These are phyloP conservation scores for Gnathonemus echidnorhynchus DNA, from an alignment of 2,113 vertebrate genomes.

Conservation along the genomic window DNA sequence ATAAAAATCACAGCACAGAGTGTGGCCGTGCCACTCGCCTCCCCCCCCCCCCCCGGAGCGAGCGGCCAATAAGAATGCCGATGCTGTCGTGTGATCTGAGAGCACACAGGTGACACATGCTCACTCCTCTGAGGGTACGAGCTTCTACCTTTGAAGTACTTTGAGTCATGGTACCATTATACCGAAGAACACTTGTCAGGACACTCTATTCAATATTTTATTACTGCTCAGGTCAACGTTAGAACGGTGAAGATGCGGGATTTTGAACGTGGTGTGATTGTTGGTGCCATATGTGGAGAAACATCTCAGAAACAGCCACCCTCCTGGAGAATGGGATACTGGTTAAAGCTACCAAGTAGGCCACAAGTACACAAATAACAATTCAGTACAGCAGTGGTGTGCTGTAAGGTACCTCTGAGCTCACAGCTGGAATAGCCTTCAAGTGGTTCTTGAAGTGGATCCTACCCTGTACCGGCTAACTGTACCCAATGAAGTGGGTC, in stretches of 20 bases:
- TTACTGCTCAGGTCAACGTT: neutral
- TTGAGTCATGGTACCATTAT: neutral
- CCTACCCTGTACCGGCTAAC: neutral
- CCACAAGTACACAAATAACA: neutral
- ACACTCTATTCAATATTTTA: neutral
- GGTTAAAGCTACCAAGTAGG: neutral
- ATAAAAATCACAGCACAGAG: constrained; percentile 87
- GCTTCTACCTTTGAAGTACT: neutral
- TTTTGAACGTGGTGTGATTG: neutral
- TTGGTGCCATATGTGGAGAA: neutral
- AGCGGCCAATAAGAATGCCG: constrained; percentile 66
- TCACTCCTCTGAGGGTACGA: neutral
- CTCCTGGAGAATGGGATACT: neutral
- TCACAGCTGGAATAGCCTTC: neutral
- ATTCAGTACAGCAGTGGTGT: neutral
- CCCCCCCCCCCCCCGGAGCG: constrained; percentile 73
- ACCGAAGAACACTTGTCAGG: neutral
- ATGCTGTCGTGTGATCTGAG: constrained; percentile 50
- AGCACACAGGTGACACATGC: neutral
- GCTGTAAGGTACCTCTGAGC: neutral
- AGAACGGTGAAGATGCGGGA: neutral
- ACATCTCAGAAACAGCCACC: neutral
- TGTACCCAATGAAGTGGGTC: neutral
- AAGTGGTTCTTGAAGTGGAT: neutral
- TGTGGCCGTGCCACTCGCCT: constrained; percentile 83